These are phyloP conservation scores for Trichomycterus rosablanca DNA, from an alignment of 2,113 vertebrate genomes.

Conservation along the genomic window DNA sequence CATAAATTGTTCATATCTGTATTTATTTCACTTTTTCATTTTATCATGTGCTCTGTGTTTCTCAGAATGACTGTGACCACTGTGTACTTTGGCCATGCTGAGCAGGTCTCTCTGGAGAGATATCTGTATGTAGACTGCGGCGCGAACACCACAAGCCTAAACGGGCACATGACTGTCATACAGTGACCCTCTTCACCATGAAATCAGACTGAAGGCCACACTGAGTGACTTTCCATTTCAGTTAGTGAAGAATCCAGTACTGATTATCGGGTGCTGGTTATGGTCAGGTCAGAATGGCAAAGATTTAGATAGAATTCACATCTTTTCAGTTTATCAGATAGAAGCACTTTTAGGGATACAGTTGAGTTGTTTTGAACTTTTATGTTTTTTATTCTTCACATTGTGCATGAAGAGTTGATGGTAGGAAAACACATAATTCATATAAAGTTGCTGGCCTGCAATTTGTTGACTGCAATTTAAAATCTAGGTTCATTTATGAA, in stretches of 20 bases:
- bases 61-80: constrained; percentile 87
- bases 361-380: no score
- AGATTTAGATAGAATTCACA: no score
- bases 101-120: constrained; percentile 87
- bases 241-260: no score
- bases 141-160: constrained; percentile 80
- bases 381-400: no score
- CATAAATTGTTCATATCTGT: no score
- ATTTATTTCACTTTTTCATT: not conserved
- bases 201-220: not conserved
- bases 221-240: not conserved
- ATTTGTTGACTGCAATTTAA: no score
- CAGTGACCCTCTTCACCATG: constrained; percentile 5
- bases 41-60: not conserved
- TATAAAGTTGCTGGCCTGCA: no score
- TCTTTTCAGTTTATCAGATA: constrained; percentile 9
- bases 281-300: not conserved
- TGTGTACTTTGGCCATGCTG: constrained; percentile 83
- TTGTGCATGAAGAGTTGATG: no score
- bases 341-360: no score
- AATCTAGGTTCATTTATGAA: no score
- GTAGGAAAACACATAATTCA: no score
- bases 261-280: no score
- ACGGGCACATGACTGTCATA: constrained; percentile 22
- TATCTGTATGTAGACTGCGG: constrained; percentile 94